phyloP scores from a whole-genome alignment of 2,113 vertebrate species.

The Petroica traversi region DNA sequence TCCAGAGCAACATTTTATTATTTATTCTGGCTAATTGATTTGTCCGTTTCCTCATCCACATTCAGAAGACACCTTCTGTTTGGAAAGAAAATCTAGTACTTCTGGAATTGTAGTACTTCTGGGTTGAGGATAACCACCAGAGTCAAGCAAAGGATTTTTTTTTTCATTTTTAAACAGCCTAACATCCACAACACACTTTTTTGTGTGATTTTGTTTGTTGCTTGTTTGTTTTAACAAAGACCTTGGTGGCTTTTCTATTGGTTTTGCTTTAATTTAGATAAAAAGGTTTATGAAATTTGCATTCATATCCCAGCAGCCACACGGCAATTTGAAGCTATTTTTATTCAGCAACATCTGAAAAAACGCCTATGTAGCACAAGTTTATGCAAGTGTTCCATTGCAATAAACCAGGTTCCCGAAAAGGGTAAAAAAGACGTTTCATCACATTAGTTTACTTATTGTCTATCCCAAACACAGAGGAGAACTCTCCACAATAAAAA shows the following conservation, averaged over 20 bases:
- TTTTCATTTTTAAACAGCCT: neutral
- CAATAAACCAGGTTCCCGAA: neutral
- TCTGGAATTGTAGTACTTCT: neutral
- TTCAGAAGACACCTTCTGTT: neutral
- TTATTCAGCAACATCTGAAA: neutral
- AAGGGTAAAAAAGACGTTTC: neutral
- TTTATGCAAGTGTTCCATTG: neutral
- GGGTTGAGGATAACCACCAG: neutral
- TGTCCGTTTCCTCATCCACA: neutral
- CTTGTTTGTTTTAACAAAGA: neutral
- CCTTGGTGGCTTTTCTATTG: neutral
- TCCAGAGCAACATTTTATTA: neutral
- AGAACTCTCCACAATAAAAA: neutral
- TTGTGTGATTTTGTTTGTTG: neutral
- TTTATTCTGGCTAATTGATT: neutral
- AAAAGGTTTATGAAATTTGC: neutral
- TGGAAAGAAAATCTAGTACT: neutral
- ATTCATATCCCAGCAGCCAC: neutral
- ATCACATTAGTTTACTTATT: neutral
- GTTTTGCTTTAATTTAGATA: neutral
- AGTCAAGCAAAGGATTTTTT: neutral
- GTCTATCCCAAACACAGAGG: neutral
- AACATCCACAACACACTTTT: neutral
- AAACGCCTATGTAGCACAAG: neutral
- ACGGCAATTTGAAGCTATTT: neutral